These are phyloP conservation scores for Drosophila insularis DNA, from an alignment of 1,140 invertebrate genomes.

Conservation along the genomic window DNA sequence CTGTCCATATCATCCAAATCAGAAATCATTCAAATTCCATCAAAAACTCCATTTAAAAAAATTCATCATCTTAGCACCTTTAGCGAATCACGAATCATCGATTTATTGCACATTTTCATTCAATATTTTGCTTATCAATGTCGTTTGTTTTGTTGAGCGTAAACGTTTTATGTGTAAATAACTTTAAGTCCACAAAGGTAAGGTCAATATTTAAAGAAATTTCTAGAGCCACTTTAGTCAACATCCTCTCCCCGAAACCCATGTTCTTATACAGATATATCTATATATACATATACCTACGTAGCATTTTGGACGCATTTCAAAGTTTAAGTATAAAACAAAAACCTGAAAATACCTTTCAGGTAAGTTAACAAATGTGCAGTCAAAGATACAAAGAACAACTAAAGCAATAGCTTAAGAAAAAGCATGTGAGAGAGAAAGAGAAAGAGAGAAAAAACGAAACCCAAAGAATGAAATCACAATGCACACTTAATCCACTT, in stretches of 20 bases:
- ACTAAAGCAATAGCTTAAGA: not conserved
- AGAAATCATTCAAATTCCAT: slow-evolving; percentile 9
- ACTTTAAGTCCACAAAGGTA: not conserved
- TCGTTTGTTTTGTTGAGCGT: slow-evolving; percentile 23
- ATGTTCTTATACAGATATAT: not conserved
- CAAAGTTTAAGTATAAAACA: slow-evolving; percentile 51
- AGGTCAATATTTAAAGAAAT: not conserved
- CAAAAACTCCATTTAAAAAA: slow-evolving; percentile 26
- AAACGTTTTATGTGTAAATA: not conserved
- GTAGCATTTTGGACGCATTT: slow-evolving; percentile 20
- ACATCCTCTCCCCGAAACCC: not conserved
- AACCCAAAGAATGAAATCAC: slow-evolving; percentile 52
- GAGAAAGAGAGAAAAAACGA: not conserved
- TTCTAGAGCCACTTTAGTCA: not conserved
- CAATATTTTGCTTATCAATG: slow-evolving; percentile 28
- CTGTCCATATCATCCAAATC: slow-evolving; percentile 46
- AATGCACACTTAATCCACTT: slow-evolving; percentile 69
- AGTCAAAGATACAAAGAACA: slow-evolving; percentile 69
- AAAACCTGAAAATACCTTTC: slow-evolving; percentile 73
- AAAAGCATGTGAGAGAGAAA: not conserved
- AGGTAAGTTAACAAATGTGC: slow-evolving; percentile 81
- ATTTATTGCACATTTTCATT: slow-evolving; percentile 27
- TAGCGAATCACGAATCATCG: slow-evolving; percentile 47
- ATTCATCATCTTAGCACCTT: slow-evolving; percentile 43
- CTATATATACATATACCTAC: not conserved